A percentile compares a stretch with the other conserved stretches of the same genome.
Evolutionary conservation across 2,113 vertebrate genomes (phyloP).

Genomic region (Microtus ochrogaster): DNA sequence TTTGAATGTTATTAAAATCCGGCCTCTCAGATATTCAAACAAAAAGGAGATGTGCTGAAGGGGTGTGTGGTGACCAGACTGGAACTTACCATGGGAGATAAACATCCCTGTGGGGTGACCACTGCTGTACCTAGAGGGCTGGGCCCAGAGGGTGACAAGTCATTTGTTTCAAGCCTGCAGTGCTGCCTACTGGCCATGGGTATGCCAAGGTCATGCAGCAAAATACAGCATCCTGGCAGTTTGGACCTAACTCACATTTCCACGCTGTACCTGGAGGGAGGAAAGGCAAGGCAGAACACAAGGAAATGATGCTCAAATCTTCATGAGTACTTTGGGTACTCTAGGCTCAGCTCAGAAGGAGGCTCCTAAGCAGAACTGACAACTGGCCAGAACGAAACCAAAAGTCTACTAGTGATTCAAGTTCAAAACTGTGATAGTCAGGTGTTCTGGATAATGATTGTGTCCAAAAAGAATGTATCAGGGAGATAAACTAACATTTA

Average conservation of each 20-base stretch:
- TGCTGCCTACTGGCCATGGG: not conserved
- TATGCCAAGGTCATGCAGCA: not conserved
- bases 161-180: not conserved
- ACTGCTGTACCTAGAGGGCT: not conserved
- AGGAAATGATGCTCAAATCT: not conserved
- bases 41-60: slow-evolving; percentile 3
- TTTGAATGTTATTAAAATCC: slow-evolving; percentile 28
- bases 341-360: not conserved
- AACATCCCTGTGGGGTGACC: not conserved
- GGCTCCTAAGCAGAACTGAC: not conserved
- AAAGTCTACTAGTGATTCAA: not conserved
- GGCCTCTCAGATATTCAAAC: not conserved
- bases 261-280: no score
- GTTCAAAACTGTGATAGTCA: slow-evolving; percentile 30
- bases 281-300: not conserved
- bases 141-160: no score
- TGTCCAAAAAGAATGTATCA: not conserved
- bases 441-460: not conserved
- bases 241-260: not conserved
- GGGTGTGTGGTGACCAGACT: not conserved
- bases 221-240: not conserved
- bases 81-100: not conserved
- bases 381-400: not conserved
- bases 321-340: not conserved
- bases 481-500: not conserved